phyloP scores from a whole-genome alignment of 2,113 vertebrate genomes.

The Elachura formosa region DNA sequence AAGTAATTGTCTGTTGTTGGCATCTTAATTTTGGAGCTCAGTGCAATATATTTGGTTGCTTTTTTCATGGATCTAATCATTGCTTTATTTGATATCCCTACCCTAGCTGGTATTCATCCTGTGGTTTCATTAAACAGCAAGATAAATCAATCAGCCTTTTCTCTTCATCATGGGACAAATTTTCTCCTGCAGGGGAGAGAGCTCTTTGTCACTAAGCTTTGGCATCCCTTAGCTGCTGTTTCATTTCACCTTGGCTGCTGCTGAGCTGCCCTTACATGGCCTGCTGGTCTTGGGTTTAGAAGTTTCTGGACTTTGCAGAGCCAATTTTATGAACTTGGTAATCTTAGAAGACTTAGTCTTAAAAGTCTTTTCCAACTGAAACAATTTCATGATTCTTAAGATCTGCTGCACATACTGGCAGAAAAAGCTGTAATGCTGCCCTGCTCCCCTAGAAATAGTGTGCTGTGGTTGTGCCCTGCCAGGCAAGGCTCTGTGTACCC shows the following conservation, averaged over 20 bases:
- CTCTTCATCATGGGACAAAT: background rate
- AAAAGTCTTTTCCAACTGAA: background rate
- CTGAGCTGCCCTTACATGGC: background rate
- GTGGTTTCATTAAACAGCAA: conserved; percentile 22
- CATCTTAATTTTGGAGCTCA: conserved; percentile 41
- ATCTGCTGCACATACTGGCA: background rate
- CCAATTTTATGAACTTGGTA: background rate
- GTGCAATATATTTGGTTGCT: conserved; percentile 3
- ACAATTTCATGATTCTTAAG: background rate
- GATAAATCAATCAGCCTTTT: conserved; percentile 8
- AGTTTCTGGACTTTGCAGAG: background rate
- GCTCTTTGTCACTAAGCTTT: background rate
- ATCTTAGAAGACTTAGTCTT: background rate
- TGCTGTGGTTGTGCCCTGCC: background rate
- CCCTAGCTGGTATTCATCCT: background rate
- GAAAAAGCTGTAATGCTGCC: background rate
- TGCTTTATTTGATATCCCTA: conserved; percentile 38
- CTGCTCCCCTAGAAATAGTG: fast-evolving
- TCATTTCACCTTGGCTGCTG: background rate
- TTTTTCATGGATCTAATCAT: conserved; percentile 38
- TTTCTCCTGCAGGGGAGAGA: background rate
- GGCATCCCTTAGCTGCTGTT: background rate
- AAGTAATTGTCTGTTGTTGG: conserved; percentile 32
- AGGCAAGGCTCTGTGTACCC: background rate
- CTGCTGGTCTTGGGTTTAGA: background rate